phyloP scores from a whole-genome alignment of 2,888 invertebrate species.

The Pheosia gnoma region DNA sequence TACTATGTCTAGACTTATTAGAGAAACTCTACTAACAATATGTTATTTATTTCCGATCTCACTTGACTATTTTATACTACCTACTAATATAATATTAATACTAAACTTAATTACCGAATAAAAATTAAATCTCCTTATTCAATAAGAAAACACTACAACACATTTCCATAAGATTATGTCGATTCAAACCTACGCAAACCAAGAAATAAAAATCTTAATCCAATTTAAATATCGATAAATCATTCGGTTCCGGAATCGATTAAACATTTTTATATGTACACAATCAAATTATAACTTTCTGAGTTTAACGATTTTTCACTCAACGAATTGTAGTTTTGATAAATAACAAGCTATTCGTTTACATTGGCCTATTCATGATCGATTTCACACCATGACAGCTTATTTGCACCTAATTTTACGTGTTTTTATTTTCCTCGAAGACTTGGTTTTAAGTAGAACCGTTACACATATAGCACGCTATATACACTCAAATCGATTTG shows the following conservation, averaged over 20 bases:
- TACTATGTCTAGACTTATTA: no score
- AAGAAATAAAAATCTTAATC: slow-evolving; percentile 26
- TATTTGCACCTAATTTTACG: background rate
- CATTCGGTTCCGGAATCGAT: slow-evolving; percentile 31
- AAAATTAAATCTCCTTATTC: slow-evolving; percentile 10
- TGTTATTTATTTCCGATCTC: no score
- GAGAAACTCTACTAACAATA: no score
- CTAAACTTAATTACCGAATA: no score
- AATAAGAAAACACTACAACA: slow-evolving; percentile 16
- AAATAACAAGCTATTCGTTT: slow-evolving; percentile 21
- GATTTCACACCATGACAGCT: slow-evolving; percentile 13
- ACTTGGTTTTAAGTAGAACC: background rate
- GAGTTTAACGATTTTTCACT: slow-evolving; percentile 19
- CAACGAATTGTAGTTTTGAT: slow-evolving; percentile 29
- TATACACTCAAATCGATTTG: background rate
- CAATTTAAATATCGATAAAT: slow-evolving; percentile 30
- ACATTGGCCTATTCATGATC: background rate
- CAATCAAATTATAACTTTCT: slow-evolving; percentile 22
- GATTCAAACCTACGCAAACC: slow-evolving; percentile 18
- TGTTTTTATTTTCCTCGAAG: background rate
- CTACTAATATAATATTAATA: no score
- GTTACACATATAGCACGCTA: background rate
- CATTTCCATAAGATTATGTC: slow-evolving; percentile 6
- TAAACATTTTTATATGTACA: slow-evolving; percentile 29
- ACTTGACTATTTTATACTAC: no score